Evolutionary conservation across 2,888 invertebrate genomes (phyloP).

Genomic region (Mimachlamys varia): DNA sequence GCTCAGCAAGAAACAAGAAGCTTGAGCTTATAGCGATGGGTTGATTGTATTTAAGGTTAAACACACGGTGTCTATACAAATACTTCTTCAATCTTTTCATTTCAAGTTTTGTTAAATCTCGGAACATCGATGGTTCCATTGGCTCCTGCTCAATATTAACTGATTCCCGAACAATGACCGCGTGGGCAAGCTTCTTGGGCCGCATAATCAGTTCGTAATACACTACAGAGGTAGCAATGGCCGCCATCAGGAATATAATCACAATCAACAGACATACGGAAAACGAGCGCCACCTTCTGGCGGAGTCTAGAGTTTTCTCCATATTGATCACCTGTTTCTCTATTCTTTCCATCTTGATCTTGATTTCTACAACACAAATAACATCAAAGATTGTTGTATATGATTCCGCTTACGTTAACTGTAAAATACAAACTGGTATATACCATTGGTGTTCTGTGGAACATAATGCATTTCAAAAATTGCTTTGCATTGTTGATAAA

Average conservation of each 20-base stretch:
- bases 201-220: constrained; percentile 47
- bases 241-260: constrained; percentile 31
- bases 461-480: not conserved
- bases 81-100: constrained; percentile 61
- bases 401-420: not conserved
- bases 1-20: constrained; percentile 66
- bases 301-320: constrained; percentile 37
- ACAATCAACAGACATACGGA: constrained; percentile 45
- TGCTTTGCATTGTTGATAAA: not conserved
- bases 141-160: constrained; percentile 37
- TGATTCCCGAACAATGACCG: not conserved
- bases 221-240: constrained; percentile 40
- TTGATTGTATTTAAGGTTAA: constrained; percentile 56
- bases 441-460: not conserved
- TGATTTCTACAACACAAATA: not conserved
- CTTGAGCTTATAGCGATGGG: constrained; percentile 60
- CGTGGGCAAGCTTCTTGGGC: not conserved
- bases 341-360: not conserved
- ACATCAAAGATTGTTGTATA: not conserved
- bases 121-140: constrained; percentile 55
- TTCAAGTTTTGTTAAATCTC: constrained; percentile 68
- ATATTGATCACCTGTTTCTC: not conserved
- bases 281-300: constrained; percentile 48
- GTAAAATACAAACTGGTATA: not conserved
- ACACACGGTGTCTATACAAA: constrained; percentile 52